phyloP scores from a whole-genome alignment of 92 coral and sea anemone species.

The Virgularia gustaviana region DNA sequence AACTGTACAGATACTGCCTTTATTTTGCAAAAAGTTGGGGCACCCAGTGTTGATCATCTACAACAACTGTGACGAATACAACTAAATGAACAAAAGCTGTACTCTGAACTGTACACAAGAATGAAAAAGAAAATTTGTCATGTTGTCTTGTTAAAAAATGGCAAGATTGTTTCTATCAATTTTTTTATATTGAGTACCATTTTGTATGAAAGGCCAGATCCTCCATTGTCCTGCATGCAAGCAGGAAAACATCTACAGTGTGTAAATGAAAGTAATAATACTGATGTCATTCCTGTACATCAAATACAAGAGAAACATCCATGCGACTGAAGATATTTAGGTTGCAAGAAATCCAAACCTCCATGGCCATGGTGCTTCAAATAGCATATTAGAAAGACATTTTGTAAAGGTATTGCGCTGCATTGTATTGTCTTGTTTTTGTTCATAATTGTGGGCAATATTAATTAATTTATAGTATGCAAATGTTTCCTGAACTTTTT shows the following conservation, averaged over 20 bases:
- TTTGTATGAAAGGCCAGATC: neutral
- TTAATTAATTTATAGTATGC: no score
- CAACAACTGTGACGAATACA: neutral
- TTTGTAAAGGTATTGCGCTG: no score
- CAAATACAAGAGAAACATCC: neutral
- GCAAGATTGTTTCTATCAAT: neutral
- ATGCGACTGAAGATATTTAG: neutral
- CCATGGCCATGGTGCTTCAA: neutral
- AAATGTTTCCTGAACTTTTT: no score
- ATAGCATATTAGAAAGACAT: no score
- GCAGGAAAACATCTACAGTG: neutral
- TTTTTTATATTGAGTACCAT: neutral
- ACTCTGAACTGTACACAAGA: neutral
- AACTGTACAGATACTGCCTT: neutral
- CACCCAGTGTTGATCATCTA: neutral
- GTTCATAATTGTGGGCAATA: no score
- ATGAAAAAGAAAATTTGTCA: neutral
- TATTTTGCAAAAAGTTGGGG: neutral
- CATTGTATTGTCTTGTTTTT: no score
- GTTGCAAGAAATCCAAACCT: slow-evolving; percentile 8
- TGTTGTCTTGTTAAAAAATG: neutral
- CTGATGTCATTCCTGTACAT: neutral
- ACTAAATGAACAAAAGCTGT: neutral
- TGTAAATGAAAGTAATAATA: neutral
- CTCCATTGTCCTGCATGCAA: neutral